Base-by-base conservation (phyloP, 2,113 vertebrate genomes). In the Candoia aspera region DNA sequence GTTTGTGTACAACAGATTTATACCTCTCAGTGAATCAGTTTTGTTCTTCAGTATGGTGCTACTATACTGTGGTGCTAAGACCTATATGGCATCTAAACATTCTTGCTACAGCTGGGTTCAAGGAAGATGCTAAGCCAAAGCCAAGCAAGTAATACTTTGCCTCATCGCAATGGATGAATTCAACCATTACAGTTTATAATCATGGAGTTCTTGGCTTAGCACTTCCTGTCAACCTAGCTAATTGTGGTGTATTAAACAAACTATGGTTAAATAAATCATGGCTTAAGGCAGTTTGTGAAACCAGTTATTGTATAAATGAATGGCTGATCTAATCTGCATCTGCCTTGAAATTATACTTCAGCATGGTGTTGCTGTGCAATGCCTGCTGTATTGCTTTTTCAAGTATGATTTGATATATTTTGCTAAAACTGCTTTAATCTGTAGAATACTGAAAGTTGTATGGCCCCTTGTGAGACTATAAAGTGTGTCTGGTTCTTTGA, bases 361-460 rank as follows among this genome's bases (percentile, higher is more conserved):
- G 90, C 54, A 1, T 90, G 96, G 96, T 91, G 89, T 96, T 98
- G 97, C 97, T 95, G 97, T 97, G 92, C 97, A 96, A 62, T 42
- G 4, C 96, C 96, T 87, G 84, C 91, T 91, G 42, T 90, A 42
- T 24, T 89, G 83, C 33, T 93, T 94, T 94, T 92, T 42, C 58
- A 55, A 64, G 33, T 64, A 83, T 93, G 84, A 87, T 64, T 92
- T 91, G 57, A 68, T 33, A 11, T n/a, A 5, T n/a, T 85, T 88
- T 46, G 64, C 54, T 42, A 37, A 64, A 91, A 37, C 90, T 21
- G 62, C 89, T 88, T 33, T 6, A 85, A 83, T 73, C 90, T 90
- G 85, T 93, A 91, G 93, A 88, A 53, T 86, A 55, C 46, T 87
- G 90, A 91, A 90, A 92, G 89, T 59, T 87, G 88, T 9, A 83